Evolutionary conservation across 2,113 vertebrate species (phyloP), one percentile per base, ranked within the genome.

Genomic region (Gavia stellata): DNA sequence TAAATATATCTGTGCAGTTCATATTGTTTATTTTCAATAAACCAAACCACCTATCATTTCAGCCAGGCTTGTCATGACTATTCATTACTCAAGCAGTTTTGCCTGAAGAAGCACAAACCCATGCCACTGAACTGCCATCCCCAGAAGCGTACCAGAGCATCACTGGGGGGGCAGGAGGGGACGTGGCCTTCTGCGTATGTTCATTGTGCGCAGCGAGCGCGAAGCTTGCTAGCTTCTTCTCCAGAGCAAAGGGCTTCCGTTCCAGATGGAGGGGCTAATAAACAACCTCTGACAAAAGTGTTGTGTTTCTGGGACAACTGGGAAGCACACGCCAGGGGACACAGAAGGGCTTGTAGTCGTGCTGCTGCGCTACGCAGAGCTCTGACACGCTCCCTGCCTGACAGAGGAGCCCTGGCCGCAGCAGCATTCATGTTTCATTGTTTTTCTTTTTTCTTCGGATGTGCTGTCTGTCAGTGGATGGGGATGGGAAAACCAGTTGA

Each of bases 131-230:
- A 45, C 74, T 61, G 31, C 66, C 2, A 1, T 53, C 53, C 23
- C 14, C 40, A 55, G 40, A 21, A 49, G 13, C 8, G 8, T 45
- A 61, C n/a, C 47, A 75, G 11, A 44, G 70, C 34, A 79, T 45
- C 45, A 4, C 21, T 31, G 29, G 71, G 38, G 58, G 74, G 25
- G 40, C 67, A 75, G 59, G 58, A 84, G 12, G 25, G 23, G 24
- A 31, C 1, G 7, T 21, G 13, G 45, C 52, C 61, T 29, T 49
- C 42, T 23, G 31, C 3, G 0, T 15, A 14, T 45, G 24, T 36
- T 26, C 20, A n/a, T 59, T 10, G 9, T 8, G 68, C n/a, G 63
- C 2, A 24, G 26, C 0, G 4, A 81, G 79, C 26, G 11, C 5
- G 4, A 66, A 21, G 23, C 79, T 52, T 70, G 36, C 36, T 42